Evolutionary conservation across 2,113 vertebrate species (phyloP).

Genomic region (Eudyptes chrysolophus): DNA sequence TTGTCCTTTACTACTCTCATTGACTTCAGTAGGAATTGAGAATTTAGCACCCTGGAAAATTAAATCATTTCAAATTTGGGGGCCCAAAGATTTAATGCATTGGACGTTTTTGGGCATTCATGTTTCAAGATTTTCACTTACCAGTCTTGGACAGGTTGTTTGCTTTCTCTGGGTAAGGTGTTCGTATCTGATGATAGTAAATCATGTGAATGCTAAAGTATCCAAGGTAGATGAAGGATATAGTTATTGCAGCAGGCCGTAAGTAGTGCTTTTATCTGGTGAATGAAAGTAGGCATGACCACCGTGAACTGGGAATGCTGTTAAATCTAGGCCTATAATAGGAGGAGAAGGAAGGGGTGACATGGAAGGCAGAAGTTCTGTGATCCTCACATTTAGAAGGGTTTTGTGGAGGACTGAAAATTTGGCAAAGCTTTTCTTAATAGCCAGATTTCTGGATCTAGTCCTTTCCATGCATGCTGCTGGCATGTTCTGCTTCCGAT

Average conservation of each 20-base stretch:
- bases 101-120: background rate
- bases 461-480: background rate
- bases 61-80: background rate
- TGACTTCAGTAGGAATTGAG: background rate
- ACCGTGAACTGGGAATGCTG: background rate
- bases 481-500: background rate
- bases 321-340: background rate
- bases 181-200: background rate
- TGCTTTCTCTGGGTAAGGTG: background rate
- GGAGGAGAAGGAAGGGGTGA: background rate
- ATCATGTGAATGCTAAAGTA: background rate
- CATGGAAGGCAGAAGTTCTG: background rate
- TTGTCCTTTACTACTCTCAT: background rate
- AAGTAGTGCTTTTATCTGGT: background rate
- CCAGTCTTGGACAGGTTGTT: background rate
- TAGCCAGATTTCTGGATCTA: background rate
- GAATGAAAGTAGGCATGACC: background rate
- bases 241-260: background rate
- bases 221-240: background rate
- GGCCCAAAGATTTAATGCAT: background rate
- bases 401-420: background rate
- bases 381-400: background rate
- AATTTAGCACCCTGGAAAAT: background rate
- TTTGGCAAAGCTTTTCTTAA: background rate
- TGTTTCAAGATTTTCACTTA: background rate